A percentile compares a stretch with the other conserved stretches of the same genome.
Conservation (phyloP, 2,888 invertebrate species). For the Tuta absoluta region DNA sequence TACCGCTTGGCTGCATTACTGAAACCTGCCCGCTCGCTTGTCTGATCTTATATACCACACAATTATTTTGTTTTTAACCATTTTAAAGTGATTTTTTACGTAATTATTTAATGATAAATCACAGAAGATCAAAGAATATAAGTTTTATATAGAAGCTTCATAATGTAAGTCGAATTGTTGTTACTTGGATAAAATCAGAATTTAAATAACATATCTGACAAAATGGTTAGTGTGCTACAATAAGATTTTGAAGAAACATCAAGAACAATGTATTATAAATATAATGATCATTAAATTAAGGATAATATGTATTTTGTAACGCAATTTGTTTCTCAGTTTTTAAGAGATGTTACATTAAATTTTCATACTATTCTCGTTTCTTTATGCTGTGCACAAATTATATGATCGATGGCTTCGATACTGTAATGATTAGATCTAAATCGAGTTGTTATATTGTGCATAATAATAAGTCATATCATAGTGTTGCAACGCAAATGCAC, state of each 20-base stretch:
- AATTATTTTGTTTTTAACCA: constrained; percentile 40
- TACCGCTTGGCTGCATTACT: background rate
- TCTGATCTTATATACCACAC: constrained; percentile 13
- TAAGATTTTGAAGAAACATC: constrained; percentile 76
- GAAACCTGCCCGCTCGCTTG: constrained; percentile 20
- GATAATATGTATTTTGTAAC: constrained; percentile 79
- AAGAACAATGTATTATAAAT: constrained; percentile 79
- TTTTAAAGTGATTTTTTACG: constrained; percentile 58
- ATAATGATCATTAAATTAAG: constrained; percentile 78
- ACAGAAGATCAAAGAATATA: constrained; percentile 56
- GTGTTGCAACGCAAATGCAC: constrained; percentile 52
- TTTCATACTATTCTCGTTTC: constrained; percentile 67
- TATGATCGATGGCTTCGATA: constrained; percentile 66
- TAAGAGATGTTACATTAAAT: constrained; percentile 71
- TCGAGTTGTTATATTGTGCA: constrained; percentile 72
- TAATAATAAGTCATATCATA: constrained; percentile 66
- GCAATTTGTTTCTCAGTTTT: constrained; percentile 76
- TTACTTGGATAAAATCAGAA: constrained; percentile 80
- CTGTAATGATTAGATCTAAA: constrained; percentile 62
- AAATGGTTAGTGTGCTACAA: constrained; percentile 82
- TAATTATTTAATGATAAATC: constrained; percentile 52
- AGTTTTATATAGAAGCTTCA: constrained; percentile 63
- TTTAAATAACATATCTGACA: constrained; percentile 81
- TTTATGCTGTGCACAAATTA: constrained; percentile 77
- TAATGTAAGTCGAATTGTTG: constrained; percentile 75